Evolutionary conservation across 2,113 vertebrate species (phyloP).

Genomic region (Gymnocephalus cernua): DNA sequence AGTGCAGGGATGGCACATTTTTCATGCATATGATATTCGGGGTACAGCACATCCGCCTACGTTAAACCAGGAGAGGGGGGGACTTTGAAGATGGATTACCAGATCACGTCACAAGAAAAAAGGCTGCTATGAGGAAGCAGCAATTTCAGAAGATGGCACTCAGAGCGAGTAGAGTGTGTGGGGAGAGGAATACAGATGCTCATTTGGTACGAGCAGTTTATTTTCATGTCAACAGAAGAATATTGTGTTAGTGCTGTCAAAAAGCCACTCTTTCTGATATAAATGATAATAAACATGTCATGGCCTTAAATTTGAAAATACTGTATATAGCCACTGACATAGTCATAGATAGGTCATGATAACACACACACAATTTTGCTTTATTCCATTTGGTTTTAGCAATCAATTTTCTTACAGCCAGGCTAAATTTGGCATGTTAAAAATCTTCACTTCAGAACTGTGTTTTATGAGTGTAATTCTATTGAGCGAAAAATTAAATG

Average conservation of each 20-base stretch:
- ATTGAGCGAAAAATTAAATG: conserved; percentile 56
- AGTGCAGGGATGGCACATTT: conserved; percentile 70
- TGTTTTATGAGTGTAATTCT: conserved; percentile 57
- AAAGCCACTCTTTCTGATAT: conserved; percentile 20
- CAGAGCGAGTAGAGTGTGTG: conserved; percentile 31
- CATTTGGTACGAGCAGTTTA: conserved; percentile 52
- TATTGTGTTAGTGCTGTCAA: conserved; percentile 30
- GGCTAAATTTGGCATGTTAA: conserved; percentile 43
- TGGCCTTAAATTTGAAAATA: conserved; percentile 36
- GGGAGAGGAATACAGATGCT: conserved; percentile 59
- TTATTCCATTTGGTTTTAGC: conserved; percentile 22
- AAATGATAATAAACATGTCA: conserved; percentile 28
- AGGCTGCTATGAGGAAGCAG: conserved; percentile 57
- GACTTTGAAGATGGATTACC: conserved; percentile 77
- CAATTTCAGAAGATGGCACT: conserved; percentile 62
- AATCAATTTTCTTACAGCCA: conserved; percentile 25
- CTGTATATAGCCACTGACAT: not conserved
- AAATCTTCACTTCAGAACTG: conserved; percentile 49
- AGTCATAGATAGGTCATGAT: conserved; percentile 36
- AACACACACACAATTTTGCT: conserved; percentile 12
- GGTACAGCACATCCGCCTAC: conserved; percentile 58
- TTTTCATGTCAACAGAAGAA: conserved; percentile 59
- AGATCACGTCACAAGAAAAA: conserved; percentile 64
- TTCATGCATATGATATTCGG: conserved; percentile 75
- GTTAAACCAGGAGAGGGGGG: conserved; percentile 56